Percentiles rank a stretch among this genome's conserved stretches.
Evolutionary conservation across 2,113 vertebrate genomes (phyloP).

Genomic region (Pelmatolapia mariae): DNA sequence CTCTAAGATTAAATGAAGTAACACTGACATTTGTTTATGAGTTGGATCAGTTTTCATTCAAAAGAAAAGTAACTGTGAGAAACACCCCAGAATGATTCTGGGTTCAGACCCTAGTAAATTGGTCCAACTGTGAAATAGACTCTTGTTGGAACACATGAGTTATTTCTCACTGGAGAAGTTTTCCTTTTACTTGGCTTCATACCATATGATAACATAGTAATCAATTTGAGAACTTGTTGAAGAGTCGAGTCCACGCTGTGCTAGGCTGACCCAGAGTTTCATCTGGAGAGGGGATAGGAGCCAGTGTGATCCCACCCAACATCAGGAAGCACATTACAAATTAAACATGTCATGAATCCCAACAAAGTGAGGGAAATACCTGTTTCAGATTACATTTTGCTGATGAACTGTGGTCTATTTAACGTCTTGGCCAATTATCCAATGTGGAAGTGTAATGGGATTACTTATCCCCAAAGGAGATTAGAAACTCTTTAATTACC

Average conservation of each 20-base stretch:
- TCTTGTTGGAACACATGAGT: not conserved
- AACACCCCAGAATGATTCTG: not conserved
- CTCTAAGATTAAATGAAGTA: not conserved
- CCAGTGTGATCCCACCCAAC: not conserved
- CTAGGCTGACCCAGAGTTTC: not conserved
- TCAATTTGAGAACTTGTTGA: constrained; percentile 4
- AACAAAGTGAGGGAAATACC: not conserved
- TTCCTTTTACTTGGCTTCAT: not conserved
- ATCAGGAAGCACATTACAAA: not conserved
- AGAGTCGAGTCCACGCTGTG: not conserved
- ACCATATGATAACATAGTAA: not conserved
- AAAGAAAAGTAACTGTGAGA: not conserved
- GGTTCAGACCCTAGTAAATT: not conserved
- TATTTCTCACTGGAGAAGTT: not conserved
- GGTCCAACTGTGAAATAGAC: not conserved
- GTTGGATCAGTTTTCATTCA: not conserved
- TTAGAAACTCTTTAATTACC: not conserved
- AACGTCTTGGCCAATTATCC: not conserved
- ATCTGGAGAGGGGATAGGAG: not conserved
- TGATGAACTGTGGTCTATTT: not conserved
- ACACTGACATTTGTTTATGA: not conserved
- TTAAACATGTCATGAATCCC: not conserved
- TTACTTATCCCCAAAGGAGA: not conserved
- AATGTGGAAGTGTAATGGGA: not conserved
- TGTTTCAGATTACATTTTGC: not conserved